Evolutionary conservation across 2,113 vertebrate species (phyloP), one percentile per base, ranked within the genome.

Genomic region (Thunnus maccoyii): DNA sequence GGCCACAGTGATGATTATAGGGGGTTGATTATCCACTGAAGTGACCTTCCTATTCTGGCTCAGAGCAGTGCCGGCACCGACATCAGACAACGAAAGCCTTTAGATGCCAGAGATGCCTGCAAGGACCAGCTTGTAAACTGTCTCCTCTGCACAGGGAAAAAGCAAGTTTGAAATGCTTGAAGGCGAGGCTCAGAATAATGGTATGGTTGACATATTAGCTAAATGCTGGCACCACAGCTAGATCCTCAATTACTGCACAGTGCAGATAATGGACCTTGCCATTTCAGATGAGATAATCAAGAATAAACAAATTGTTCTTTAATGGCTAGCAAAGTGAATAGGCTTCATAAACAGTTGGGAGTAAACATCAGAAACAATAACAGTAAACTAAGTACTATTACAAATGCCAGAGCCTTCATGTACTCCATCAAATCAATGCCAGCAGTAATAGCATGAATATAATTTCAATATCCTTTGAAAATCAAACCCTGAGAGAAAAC

Each of bases 11-110:
- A 76, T 85, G 67, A 81, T 76, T 80, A 78, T 20, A 36, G 74
- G n/a, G 51, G 65, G 57, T 56, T 89, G 88, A 92, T 93, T 90
- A 92, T 81, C 76, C 71, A 55, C 63, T 87, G 30, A 74, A 62
- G 66, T 82, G 72, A 84, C 83, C 82, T 87, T 77, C 54, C 48
- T 61, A 20, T 30, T 68, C 48, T 4, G 57, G 78, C 52, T 86
- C 69, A 41, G 71, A 75, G 72, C 55, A 41, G 75, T 3, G 5
- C 62, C 80, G 68, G 63, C 61, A 57, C 20, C 44, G 48, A 27
- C 16, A 55, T 54, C 41, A 67, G 47, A 56, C 55, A 71, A 65
- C 20, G 58, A 73, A 61, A 84, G 57, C 44, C 36, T 50, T 65
- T 61, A 56, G 57, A 76, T 72, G 46, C 60, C 50, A 75, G 51